Conservation (phyloP, 2,888 invertebrate genomes). For the Synergus japonicus region DNA sequence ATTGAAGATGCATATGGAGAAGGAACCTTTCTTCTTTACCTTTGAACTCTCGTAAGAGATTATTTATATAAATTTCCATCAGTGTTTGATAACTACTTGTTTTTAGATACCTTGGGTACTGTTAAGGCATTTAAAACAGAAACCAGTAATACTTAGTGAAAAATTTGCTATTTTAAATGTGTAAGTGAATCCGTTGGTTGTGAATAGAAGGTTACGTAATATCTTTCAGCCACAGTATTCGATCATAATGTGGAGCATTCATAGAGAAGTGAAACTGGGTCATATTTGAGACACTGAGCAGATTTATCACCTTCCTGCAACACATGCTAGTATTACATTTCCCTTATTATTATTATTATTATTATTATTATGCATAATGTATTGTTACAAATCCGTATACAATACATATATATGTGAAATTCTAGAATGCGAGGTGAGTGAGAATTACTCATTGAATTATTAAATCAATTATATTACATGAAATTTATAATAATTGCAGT, state of each 20-base stretch:
- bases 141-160: not conserved
- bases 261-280: slow-evolving; percentile 37
- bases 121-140: not conserved
- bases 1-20: not conserved
- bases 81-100: too few relatives aligned
- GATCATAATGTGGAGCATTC: slow-evolving; percentile 36
- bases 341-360: slow-evolving; percentile 15
- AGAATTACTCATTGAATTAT: not conserved
- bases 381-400: not conserved
- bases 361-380: slow-evolving; percentile 3
- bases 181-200: not conserved
- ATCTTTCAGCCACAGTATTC: slow-evolving; percentile 10
- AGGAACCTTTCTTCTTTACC: not conserved
- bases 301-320: slow-evolving; percentile 32
- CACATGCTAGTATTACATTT: slow-evolving; percentile 28
- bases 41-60: not conserved
- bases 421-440: not conserved
- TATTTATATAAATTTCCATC: not conserved
- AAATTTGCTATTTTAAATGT: not conserved
- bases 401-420: not conserved
- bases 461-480: not conserved
- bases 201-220: slow-evolving; percentile 4
- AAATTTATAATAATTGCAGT: not conserved
- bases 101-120: too few relatives aligned
- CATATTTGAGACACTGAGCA: slow-evolving; percentile 26